Evolutionary conservation across 64 coral and sea anemone species (phyloP), one percentile per base, ranked within the genome.

Genomic region (Stichodactyla mertensii): DNA sequence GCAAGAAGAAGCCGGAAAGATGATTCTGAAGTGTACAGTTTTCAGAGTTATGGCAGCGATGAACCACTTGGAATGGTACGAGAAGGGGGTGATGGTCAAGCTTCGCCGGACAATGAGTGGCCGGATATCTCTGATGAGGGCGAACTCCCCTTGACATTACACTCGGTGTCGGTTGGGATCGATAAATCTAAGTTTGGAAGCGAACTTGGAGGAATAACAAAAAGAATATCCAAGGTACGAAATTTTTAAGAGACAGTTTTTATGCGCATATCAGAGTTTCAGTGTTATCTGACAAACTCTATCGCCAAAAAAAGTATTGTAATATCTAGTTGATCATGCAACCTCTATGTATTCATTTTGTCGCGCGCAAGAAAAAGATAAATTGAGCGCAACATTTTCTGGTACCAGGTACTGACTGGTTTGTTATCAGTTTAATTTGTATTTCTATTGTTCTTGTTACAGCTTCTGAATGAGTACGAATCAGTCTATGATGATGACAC

Each of bases 181-280:
- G 69, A 86, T 5, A 71, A 89, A 14, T 89, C 87, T 10, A 71
- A 89, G 16, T 20, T 89, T 10, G 93, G 86, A 0, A 86, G 89
- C 77, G 93, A 95, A 45, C 84, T 95, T 2, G 91, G 90, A 27
- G 87, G 87, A 7, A 95, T 95, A 20, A 89, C 90, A 52, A 90
- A 95, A 87, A 61, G 93, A 86, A 95, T 95, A 86, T 87, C 90
- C 53, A 95, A 95, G 93, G 93, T 95, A 12, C 12, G 66, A 6
- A 18, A 64, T 24, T n/a, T 57, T 7, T 5, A 15, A 16, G 77
- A 16, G 9, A 51, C 71, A 70, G 8, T 6, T 53, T 86, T 18
- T 56, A 53, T 6, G 20, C 18, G 15, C 6, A 45, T 52, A 52
- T 20, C 10, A 83, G 13, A 62, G 20, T 6, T 10, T 10, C 16